Evolutionary conservation across 2,113 vertebrate genomes (phyloP).

Genomic region (Lipophrys pholis): DNA sequence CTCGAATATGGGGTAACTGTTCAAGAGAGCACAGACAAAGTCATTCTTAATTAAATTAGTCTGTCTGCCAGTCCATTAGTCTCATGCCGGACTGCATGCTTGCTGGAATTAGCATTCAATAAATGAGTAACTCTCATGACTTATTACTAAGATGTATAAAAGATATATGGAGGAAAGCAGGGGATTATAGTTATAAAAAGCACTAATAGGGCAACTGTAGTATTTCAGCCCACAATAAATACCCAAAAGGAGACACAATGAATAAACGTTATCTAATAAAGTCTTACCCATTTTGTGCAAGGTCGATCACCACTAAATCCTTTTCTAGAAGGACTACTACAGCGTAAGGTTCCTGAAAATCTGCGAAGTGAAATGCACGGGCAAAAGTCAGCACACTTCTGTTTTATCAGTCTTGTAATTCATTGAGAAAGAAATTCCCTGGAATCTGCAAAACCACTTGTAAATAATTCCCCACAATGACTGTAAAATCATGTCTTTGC

Average conservation of each 20-base stretch:
- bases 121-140: neutral
- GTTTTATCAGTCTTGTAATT: conserved; percentile 14
- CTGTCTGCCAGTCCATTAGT: conserved; percentile 7
- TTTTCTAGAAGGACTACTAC: conserved; percentile 99
- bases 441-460: conserved; percentile 45
- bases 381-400: conserved; percentile 11
- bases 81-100: neutral
- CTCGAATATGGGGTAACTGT: conserved; percentile 98
- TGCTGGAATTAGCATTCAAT: neutral
- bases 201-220: neutral
- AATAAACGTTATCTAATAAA: conserved; percentile 9
- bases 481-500: conserved; percentile 56
- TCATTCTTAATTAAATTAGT: conserved; percentile 7
- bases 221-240: conserved; percentile 12
- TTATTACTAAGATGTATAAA: too few relatives aligned
- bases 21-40: conserved; percentile 34
- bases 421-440: conserved; percentile 35
- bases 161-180: neutral
- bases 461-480: conserved; percentile 37
- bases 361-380: conserved; percentile 73
- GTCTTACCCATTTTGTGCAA: conserved; percentile 98
- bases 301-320: conserved; percentile 98
- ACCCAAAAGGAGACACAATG: conserved; percentile 15
- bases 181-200: conserved; percentile 17
- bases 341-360: conserved; percentile 99